Evolutionary conservation across 2,888 invertebrate genomes (phyloP).

Genomic region (Apomyelois bistriatella): DNA sequence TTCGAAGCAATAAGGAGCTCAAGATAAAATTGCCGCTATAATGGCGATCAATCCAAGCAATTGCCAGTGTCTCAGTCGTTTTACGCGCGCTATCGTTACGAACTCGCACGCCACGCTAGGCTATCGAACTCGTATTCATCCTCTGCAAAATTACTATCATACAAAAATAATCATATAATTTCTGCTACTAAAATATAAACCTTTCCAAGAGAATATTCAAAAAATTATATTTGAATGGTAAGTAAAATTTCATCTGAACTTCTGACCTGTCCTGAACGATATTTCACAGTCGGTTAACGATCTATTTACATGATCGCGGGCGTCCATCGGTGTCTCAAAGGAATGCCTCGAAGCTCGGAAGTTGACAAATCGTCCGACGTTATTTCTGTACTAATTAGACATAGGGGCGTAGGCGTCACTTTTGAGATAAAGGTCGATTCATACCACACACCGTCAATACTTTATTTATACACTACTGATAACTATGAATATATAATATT

Average conservation of each 20-base stretch:
- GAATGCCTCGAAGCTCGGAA: conserved; percentile 70
- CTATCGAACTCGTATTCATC: too few species aligned
- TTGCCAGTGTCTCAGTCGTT: too few species aligned
- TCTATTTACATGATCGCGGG: conserved; percentile 59
- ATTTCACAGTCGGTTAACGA: conserved; percentile 68
- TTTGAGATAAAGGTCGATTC: conserved; percentile 35
- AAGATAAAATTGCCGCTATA: too few species aligned
- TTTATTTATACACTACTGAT: background rate
- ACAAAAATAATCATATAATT: too few species aligned
- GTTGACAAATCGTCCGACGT: conserved; percentile 74
- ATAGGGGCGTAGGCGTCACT: conserved; percentile 56
- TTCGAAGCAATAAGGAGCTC: too few species aligned
- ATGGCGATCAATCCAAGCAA: too few species aligned
- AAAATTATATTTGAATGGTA: background rate
- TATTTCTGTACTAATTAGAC: conserved; percentile 79
- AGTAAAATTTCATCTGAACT: background rate
- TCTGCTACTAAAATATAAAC: too few species aligned
- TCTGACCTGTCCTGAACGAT: conserved; percentile 32
- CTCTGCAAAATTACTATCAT: too few species aligned
- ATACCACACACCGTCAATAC: background rate
- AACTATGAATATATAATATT: too few species aligned
- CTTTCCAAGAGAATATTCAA: too few species aligned
- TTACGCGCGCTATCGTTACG: too few species aligned
- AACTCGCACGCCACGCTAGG: too few species aligned
- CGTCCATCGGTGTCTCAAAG: conserved; percentile 55